These are phyloP conservation scores for Nyctibius grandis DNA, from an alignment of 2,797 vertebrate species.

Conservation along the genomic window DNA sequence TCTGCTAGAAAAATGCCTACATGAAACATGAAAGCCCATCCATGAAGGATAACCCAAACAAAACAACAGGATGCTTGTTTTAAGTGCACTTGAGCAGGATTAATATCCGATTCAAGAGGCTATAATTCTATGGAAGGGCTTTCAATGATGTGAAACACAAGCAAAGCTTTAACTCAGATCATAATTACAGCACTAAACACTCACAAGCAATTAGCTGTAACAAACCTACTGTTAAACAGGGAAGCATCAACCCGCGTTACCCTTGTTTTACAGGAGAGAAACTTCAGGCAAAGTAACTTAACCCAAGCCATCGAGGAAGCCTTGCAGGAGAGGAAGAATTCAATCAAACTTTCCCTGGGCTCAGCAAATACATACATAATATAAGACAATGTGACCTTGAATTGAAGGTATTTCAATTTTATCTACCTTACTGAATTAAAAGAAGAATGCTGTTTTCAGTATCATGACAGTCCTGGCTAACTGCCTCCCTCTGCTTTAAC, in stretches of 20 bases:
- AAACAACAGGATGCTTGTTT: slow-evolving; percentile 1
- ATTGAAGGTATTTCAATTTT: neutral
- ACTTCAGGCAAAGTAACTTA: neutral
- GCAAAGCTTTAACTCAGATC: slow-evolving; percentile 48
- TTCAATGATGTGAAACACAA: slow-evolving; percentile 54
- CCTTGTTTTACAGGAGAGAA: neutral
- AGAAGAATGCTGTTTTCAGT: neutral
- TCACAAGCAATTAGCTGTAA: slow-evolving; percentile 47
- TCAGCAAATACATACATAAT: neutral
- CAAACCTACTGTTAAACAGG: slow-evolving; percentile 12
- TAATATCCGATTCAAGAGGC: slow-evolving; percentile 7
- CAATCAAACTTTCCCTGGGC: neutral
- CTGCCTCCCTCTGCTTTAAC: neutral
- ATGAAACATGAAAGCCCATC: neutral
- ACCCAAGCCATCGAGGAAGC: neutral
- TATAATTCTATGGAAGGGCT: slow-evolving; percentile 23
- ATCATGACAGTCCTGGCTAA: neutral
- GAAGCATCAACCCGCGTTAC: neutral
- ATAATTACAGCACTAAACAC: slow-evolving; percentile 31
- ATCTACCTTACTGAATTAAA: neutral
- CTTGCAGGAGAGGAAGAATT: neutral
- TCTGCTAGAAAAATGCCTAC: neutral
- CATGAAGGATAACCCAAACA: neutral
- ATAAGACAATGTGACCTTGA: neutral
- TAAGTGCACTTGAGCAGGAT: slow-evolving; percentile 45